A percentile compares a stretch with the other conserved stretches of the same genome.
These are phyloP conservation scores for Malacoctenus gilli DNA, from an alignment of 2,797 vertebrate species.

Conservation along the genomic window DNA sequence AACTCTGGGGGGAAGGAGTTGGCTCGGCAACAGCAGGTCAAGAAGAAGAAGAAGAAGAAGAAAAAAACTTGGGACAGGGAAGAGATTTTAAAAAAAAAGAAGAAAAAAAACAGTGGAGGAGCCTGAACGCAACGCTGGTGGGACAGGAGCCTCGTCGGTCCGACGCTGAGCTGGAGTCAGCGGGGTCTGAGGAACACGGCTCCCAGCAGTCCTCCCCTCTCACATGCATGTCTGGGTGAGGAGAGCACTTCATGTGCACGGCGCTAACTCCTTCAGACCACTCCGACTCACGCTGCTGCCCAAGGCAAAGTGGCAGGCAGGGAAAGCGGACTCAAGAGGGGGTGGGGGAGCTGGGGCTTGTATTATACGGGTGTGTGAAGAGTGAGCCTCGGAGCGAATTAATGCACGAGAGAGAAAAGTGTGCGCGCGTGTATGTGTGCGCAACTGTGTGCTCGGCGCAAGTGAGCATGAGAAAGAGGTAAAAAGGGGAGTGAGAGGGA, in stretches of 20 bases:
- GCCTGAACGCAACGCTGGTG: slow-evolving; percentile 27
- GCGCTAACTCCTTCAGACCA: slow-evolving; percentile 80
- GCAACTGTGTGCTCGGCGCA: slow-evolving; percentile 50
- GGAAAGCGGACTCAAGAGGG: slow-evolving; percentile 20
- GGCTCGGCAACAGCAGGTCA: slow-evolving; percentile 2
- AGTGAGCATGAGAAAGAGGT: slow-evolving; percentile 60
- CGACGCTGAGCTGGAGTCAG: slow-evolving; percentile 44
- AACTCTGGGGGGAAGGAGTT: slow-evolving; percentile 19
- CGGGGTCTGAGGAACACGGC: slow-evolving; percentile 57
- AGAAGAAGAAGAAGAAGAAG: slow-evolving; percentile 19
- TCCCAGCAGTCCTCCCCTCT: slow-evolving; percentile 58
- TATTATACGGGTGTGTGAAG: slow-evolving; percentile 68
- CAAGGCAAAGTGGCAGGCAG: slow-evolving; percentile 75
- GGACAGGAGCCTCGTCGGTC: slow-evolving; percentile 47
- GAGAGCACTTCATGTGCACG: slow-evolving; percentile 74
- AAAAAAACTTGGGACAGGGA: too few relatives aligned
- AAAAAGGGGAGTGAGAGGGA: slow-evolving; percentile 46
- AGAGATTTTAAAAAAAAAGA: slow-evolving; percentile 1
- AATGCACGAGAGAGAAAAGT: slow-evolving; percentile 36
- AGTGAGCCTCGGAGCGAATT: slow-evolving; percentile 62
- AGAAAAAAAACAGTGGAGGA: slow-evolving; percentile 29
- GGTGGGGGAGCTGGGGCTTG: slow-evolving; percentile 36
- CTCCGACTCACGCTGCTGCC: slow-evolving; percentile 71
- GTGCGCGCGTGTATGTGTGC: slow-evolving; percentile 15
- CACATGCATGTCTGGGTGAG: slow-evolving; percentile 64